Percentiles rank a stretch among this genome's conserved stretches.
These are phyloP conservation scores for Odontocolon sp. DNA, from an alignment of 2,888 invertebrate genomes.

Conservation along the genomic window DNA sequence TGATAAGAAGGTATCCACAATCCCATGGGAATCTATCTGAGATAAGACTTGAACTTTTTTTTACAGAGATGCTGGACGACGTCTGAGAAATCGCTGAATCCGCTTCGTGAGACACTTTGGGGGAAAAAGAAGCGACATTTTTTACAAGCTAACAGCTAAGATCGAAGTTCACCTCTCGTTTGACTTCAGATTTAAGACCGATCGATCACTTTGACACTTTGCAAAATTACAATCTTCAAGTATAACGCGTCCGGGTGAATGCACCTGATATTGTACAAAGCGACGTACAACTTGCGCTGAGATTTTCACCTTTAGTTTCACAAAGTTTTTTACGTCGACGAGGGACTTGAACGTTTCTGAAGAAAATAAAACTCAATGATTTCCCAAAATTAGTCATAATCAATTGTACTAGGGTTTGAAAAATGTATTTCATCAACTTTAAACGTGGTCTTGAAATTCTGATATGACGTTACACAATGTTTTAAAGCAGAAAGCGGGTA, in stretches of 20 bases:
- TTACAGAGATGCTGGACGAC: too few relatives aligned
- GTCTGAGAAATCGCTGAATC: too few relatives aligned
- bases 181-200: conserved; percentile 10
- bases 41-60: too few relatives aligned
- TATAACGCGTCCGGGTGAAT: background rate
- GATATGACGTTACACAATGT: too few relatives aligned
- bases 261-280: conserved; percentile 37
- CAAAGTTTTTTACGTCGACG: conserved; percentile 21
- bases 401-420: background rate
- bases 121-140: conserved; percentile 12
- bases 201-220: conserved; percentile 50
- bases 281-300: conserved; percentile 18
- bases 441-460: too few relatives aligned
- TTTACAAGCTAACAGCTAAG: background rate
- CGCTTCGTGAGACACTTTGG: too few relatives aligned
- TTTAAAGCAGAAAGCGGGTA: too few relatives aligned
- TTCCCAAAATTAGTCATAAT: background rate
- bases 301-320: conserved; percentile 15
- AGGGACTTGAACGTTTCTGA: conserved; percentile 14
- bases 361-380: conserved; percentile 17
- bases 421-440: background rate
- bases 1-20: too few relatives aligned
- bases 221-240: conserved; percentile 47
- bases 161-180: background rate
- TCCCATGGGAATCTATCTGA: too few relatives aligned